Evolutionary conservation across 2,113 vertebrate genomes (phyloP).

Genomic region (Ellobius talpinus): DNA sequence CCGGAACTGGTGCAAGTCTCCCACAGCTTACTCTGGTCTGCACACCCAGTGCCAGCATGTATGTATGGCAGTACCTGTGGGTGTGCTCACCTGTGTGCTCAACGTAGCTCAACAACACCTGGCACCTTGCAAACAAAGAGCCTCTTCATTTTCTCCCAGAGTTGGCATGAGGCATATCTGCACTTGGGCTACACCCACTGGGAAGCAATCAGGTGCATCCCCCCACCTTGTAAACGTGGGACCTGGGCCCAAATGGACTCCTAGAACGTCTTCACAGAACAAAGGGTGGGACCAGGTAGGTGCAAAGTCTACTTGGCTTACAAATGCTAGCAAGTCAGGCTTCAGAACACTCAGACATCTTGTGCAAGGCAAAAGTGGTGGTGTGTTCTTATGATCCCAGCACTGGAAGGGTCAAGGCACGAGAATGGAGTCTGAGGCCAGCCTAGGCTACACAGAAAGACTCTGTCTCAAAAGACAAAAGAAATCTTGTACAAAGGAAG

Average conservation of each 20-base stretch:
- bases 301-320: not conserved
- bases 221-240: not conserved
- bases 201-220: not conserved
- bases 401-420: not conserved
- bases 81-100: not conserved
- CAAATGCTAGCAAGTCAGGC: conserved; percentile 16
- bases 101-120: not conserved
- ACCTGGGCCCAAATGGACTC: not conserved
- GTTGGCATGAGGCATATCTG: conserved; percentile 23
- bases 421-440: not conserved
- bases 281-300: not conserved
- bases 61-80: accelerated
- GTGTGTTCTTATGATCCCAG: not conserved
- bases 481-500: conserved; percentile 17
- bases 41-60: accelerated
- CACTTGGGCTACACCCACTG: not conserved
- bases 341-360: conserved; percentile 45
- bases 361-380: not conserved
- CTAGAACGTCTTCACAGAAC: not conserved
- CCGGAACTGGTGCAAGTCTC: not conserved
- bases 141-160: conserved; percentile 6
- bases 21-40: not conserved
- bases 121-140: conserved; percentile 22
- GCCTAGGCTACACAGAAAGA: not conserved
- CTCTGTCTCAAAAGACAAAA: not conserved